Conservation (phyloP, 2,797 vertebrate species). For the Hafferia zeledoni region DNA sequence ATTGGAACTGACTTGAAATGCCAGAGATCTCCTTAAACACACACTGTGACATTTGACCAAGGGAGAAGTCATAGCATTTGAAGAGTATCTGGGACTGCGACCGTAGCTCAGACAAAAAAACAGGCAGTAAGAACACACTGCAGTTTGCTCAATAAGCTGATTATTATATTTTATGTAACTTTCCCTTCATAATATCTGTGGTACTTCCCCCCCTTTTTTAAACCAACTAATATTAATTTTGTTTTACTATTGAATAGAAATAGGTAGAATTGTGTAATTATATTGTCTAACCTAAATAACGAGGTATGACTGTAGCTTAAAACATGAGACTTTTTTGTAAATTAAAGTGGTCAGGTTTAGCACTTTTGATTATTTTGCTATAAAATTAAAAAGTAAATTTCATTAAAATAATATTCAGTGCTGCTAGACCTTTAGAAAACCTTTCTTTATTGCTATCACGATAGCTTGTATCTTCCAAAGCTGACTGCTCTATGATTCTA, state of each 20-base stretch:
- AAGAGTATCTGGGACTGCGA: constrained; percentile 9
- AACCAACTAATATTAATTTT: constrained; percentile 72
- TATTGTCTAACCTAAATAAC: constrained; percentile 60
- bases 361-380: constrained; percentile 80
- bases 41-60: constrained; percentile 12
- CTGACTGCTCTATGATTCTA: neutral
- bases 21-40: constrained; percentile 16
- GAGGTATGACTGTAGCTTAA: constrained; percentile 57
- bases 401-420: constrained; percentile 77
- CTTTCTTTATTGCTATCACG: neutral
- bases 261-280: constrained; percentile 63
- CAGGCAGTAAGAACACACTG: neutral
- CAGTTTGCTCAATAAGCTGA: constrained; percentile 47
- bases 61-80: constrained; percentile 9
- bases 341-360: constrained; percentile 70
- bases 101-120: neutral
- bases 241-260: constrained; percentile 58
- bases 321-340: constrained; percentile 65
- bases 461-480: neutral
- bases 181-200: constrained; percentile 67
- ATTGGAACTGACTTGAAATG: neutral
- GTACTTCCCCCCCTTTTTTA: constrained; percentile 78
- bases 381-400: constrained; percentile 72
- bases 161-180: constrained; percentile 53
- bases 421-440: constrained; percentile 72